Conservation (phyloP, 2,888 invertebrate species). For the Temnothorax rugatulus region DNA sequence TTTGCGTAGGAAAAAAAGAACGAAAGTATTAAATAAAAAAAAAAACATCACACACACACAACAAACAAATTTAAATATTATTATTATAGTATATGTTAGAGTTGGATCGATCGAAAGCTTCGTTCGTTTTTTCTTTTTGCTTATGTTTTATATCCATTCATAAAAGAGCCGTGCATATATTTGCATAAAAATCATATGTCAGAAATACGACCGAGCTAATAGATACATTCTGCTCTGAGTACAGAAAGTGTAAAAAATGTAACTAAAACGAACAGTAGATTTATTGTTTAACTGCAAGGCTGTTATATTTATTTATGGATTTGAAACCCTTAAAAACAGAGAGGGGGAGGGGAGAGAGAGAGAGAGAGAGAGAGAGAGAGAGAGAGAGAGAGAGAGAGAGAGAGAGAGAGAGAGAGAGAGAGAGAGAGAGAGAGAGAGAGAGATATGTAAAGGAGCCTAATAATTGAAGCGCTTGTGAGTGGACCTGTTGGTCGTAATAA, state of each 20-base stretch:
- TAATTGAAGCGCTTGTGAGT: neutral
- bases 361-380: neutral
- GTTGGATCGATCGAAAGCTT: neutral
- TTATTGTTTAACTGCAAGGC: slow-evolving; percentile 66
- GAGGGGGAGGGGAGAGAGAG: slow-evolving; percentile 20
- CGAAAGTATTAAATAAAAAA: neutral
- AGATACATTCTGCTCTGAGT: neutral
- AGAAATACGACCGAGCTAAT: neutral
- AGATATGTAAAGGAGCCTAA: slow-evolving; percentile 1
- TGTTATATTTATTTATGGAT: slow-evolving; percentile 70
- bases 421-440: too few species aligned
- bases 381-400: too few species aligned
- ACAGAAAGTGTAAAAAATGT: neutral
- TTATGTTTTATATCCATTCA: too few species aligned
- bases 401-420: too few species aligned
- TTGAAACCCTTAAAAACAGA: slow-evolving; percentile 52
- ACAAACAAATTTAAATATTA: neutral
- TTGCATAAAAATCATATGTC: neutral
- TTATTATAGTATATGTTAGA: neutral
- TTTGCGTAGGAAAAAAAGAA: neutral
- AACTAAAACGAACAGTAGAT: neutral
- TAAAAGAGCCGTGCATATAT: neutral
- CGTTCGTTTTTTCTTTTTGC: neutral
- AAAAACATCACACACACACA: too few species aligned
- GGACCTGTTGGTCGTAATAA: neutral